phyloP scores from a whole-genome alignment of 2,797 vertebrate genomes.

The Mormyrops boulengeri region DNA sequence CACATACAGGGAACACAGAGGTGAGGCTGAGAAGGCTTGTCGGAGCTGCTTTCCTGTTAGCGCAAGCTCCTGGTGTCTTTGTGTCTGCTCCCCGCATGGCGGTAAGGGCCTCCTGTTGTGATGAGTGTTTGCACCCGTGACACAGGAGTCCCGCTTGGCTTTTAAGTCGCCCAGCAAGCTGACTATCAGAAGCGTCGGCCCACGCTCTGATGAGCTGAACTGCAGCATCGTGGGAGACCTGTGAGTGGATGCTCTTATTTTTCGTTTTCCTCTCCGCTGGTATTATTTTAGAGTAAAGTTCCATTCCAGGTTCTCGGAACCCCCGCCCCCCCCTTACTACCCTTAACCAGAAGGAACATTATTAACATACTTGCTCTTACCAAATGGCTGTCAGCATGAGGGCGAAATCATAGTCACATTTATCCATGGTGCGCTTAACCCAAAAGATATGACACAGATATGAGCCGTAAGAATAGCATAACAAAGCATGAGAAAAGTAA shows the following conservation, averaged over 20 bases:
- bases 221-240: neutral
- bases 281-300: neutral
- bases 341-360: neutral
- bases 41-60: neutral
- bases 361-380: neutral
- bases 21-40: constrained; percentile 32
- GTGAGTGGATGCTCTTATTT: neutral
- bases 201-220: neutral
- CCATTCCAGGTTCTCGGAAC: neutral
- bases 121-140: too few species aligned
- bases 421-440: neutral
- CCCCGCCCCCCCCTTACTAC: neutral
- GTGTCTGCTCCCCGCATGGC: neutral
- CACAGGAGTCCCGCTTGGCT: neutral
- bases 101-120: too few species aligned
- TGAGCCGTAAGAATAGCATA: neutral
- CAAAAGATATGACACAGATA: too few species aligned
- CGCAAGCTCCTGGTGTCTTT: neutral
- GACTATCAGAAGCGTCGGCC: neutral
- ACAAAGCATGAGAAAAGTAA: neutral
- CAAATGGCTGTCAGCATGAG: neutral
- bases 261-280: neutral
- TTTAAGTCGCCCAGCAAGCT: neutral
- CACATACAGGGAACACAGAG: constrained; percentile 49
- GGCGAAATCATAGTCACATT: neutral